Evolutionary conservation across 2,888 invertebrate species (phyloP), one percentile per base, ranked within the genome.

Genomic region (Spatulosminthurus flaviceps): DNA sequence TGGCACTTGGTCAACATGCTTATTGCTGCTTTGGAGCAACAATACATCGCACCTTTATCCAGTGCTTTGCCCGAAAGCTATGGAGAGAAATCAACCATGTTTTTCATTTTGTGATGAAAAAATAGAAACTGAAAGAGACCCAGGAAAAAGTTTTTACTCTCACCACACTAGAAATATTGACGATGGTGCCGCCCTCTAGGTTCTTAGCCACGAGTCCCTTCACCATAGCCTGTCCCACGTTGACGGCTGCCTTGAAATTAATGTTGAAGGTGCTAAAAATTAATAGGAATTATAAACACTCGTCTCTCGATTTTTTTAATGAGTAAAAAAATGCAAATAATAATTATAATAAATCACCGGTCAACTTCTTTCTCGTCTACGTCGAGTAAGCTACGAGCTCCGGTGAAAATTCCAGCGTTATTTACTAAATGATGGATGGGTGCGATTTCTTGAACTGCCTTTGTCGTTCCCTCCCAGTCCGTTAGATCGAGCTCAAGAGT

Each of bases 391-490:
- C 22, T n/a, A 24, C 42, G 22, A 26, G 41, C 34, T 1, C 9
- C 21, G 16, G 92, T 92, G n/a, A n/a, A n/a, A 41, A 93, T 88
- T 0, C 92, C 97, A 0, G 97, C 97, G 90, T 96, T 97, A 86
- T 97, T 97, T 0, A 97, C 95, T 29, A 97, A 88, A 7, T 95
- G 90, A 88, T 97, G 94, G 82, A 96, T 90, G 78, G 89, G 89
- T 0, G 91, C 92, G 60, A 92, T 89, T 83, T 90, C 89, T 24
- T 75, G 67, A 0, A 94, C 86, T 0, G 89, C 90, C 81, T 89
- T 87, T 80, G 91, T 90, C 0, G 95, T 93, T 80, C 90, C 90
- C 0, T 92, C 89, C 95, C 96, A 96, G 86, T 95, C 90, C 7
- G 89, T 88, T 28, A 97, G 87, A 87, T 97, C 94, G 0, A 92